Base-by-base conservation (phyloP, 2,888 invertebrate species). In the Drosophila robusta region DNA sequence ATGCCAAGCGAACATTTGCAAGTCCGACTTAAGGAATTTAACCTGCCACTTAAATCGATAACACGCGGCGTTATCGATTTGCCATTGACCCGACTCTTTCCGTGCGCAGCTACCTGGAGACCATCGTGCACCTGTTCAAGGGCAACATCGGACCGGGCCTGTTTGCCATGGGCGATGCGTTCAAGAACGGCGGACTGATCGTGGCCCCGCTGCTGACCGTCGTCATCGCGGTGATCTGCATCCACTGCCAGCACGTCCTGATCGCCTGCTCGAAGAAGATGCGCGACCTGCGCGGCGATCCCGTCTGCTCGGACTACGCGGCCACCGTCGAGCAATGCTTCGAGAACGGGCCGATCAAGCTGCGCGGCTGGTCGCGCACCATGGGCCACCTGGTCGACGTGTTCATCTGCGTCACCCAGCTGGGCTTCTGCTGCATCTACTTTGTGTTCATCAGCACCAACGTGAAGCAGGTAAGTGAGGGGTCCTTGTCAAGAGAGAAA, bases 381-480 rank as follows among this genome's bases (percentile, higher is more conserved):
- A 95, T 96, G 94, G 95, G 95, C 93, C 93, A 93, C 34, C 86
- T 95, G 61, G 97, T 98, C 69, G 97, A 98, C 92, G 89, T 95
- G 12, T 98, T 98, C 93, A 94, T 99, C 57, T 97, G 98, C 91
- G 93, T 98, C 62, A 99, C 99, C n/a, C 99, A 99, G 93, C 93
- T 99, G 69, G 99, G 99, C 67, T 99, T 99, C 93, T 99, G 99
- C 92, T 98, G 98, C 92, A 97, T 99, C 29, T 99, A 99, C 93
- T 96, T 98, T 87, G 97, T 99, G 16, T 99, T 99, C 92, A 96
- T 99, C 78, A 96, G 98, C 11, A 95, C 95, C 70, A 98, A 97
- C 91, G 91, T 97, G 68, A 94, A 96, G 92, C 95, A 96, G 94
- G 96, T 96, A 67, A 84, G 87, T 78, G n/a, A n/a, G n/a, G n/a